Evolutionary conservation across 1,140 invertebrate species (phyloP).

Genomic region (Drosophila orena): DNA sequence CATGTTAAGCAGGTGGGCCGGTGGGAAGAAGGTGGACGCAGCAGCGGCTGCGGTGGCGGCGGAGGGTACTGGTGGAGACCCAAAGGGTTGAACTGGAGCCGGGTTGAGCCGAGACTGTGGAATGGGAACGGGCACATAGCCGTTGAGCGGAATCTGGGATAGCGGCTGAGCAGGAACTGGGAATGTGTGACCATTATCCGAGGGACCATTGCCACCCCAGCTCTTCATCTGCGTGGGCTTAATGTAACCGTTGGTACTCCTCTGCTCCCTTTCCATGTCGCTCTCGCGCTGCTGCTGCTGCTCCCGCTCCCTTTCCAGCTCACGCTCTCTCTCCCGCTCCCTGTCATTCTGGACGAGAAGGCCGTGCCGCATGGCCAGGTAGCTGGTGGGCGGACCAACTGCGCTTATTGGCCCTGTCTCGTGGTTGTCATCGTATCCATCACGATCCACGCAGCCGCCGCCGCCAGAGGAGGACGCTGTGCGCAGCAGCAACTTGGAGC

Average conservation of each 20-base stretch:
- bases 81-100: neutral
- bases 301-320: constrained; percentile 12
- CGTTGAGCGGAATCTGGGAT: constrained; percentile 21
- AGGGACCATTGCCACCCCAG: constrained; percentile 22
- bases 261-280: constrained; percentile 4
- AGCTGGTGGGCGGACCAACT: constrained; percentile 37
- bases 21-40: constrained; percentile 16
- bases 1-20: constrained; percentile 56
- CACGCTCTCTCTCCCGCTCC: constrained; percentile 26
- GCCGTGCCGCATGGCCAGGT: constrained; percentile 49
- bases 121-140: constrained; percentile 66
- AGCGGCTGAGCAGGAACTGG: constrained; percentile 11
- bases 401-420: constrained; percentile 11
- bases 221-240: constrained; percentile 70
- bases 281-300: constrained; percentile 3
- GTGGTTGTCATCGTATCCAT: constrained; percentile 36
- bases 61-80: neutral
- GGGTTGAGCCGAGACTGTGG: constrained; percentile 30
- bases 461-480: constrained; percentile 43
- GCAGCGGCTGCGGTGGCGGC: constrained; percentile 15
- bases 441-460: constrained; percentile 31
- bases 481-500: constrained; percentile 61
- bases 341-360: constrained; percentile 28
- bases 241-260: constrained; percentile 49
- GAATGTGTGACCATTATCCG: neutral